Evolutionary conservation across 2,888 invertebrate species (phyloP), one percentile per base, ranked within the genome.

Genomic region (Drosophila picticornis): DNA sequence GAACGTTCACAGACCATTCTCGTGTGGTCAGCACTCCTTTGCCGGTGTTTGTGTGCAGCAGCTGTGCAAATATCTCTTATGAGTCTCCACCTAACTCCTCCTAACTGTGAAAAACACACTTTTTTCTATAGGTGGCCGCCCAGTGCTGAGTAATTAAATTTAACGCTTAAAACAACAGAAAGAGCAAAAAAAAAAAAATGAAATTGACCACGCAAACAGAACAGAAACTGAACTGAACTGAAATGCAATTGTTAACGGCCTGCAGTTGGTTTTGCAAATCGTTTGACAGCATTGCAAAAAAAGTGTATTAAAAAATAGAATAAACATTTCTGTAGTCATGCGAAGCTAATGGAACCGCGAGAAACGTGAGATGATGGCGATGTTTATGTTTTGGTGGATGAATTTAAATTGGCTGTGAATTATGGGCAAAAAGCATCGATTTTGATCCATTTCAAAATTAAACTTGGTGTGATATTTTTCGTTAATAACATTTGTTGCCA

Each of bases 181-280:
- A 52, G 19, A 66, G 53, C 40, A 40, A 51, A 19, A 55, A n/a
- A 50, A n/a, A 50, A 19, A 43, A 43, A 63, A 66, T 70, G n/a
- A 61, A 75, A 79, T 56, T 74, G 75, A 70, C 77, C 84, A 82
- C 64, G 65, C 85, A 82, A 84, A 83, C 70, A 83, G 84, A 73
- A 61, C 51, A 34, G 68, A 25, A 79, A 16, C 22, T 22, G 31
- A 22, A 31, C 16, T 65, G 59, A 78, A 74, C 79, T 74, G 70
- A 82, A 84, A 80, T 83, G 79, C 79, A 79, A 88, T 81, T 88
- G 88, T 75, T 72, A 85, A 84, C 78, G 75, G 79, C 68, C 52
- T 71, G 69, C 77, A 84, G 84, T 87, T 85, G 88, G 84, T 85
- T 87, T 84, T 79, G 85, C 85, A 85, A 87, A 87, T 85, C 85